Base-by-base conservation (phyloP, 2,888 invertebrate genomes). In the Schrankia costaestrigalis region DNA sequence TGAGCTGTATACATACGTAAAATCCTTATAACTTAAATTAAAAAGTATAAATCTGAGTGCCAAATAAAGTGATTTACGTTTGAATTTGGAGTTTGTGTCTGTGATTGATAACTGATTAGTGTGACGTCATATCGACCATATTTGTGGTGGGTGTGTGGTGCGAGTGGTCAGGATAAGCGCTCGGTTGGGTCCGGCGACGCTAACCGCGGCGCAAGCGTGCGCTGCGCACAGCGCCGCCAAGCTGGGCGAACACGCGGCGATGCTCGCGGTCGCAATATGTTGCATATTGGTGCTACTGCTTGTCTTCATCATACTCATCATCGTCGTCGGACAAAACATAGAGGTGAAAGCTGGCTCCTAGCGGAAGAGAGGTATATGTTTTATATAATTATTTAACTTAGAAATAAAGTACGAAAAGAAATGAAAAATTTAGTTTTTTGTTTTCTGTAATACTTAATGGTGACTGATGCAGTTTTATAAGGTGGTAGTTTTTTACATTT, bases 191-290 rank as follows among this genome's bases (percentile, higher is more conserved):
- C 70, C 69, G 55, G 70, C 72, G 63, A 74, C 78, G 67, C 69
- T 73, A 39, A 65, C 61, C 19, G 73, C 71, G 66, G 77, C 75
- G 73, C 75, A 64, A 41, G 56, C 65, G 51, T 68, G 77, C 67
- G 77, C 75, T 62, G 71, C 72, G 67, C 70, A 62, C 48, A 65
- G 77, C 71, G 72, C 74, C 68, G 68, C 70, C 80, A 85, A 84
- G 73, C 86, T 87, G 88, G 86, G 88, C 74, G 89, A 87, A 64
- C 89, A 89, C 85, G 85, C 87, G 56, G 88, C 89, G 53, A 94
- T 94, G 94, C 93, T 94, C 71, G 94, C 94, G 47, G 94, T 95
- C 63, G 94, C 94, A 63, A 94, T 95, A 61, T 94, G 94, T 85
- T 94, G 94, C 80, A 94, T 95, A 68, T 89, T 94, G 66, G 93